A percentile compares a stretch with the other conserved stretches of the same genome.
These are phyloP conservation scores for Amia ocellicauda DNA, from an alignment of 2,113 vertebrate genomes.

Conservation along the genomic window DNA sequence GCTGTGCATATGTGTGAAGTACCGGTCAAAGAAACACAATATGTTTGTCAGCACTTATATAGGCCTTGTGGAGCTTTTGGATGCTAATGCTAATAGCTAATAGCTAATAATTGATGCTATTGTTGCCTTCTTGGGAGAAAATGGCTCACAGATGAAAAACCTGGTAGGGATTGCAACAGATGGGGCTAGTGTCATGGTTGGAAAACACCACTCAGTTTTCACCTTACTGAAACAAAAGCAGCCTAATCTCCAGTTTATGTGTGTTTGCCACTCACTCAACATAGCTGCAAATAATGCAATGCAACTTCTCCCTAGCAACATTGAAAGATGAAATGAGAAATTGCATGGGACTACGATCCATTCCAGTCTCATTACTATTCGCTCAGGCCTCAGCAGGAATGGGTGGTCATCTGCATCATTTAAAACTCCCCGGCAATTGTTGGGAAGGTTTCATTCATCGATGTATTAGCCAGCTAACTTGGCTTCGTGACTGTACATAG, in stretches of 20 bases:
- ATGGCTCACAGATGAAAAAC: background rate
- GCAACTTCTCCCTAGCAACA: background rate
- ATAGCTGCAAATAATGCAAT: no score
- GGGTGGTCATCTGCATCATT: conserved; percentile 21
- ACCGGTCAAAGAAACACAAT: background rate
- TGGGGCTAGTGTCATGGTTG: background rate
- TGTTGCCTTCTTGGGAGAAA: background rate
- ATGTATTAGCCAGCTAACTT: no score
- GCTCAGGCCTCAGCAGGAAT: conserved; percentile 19
- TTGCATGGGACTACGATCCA: conserved; percentile 18
- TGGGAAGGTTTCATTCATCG: conserved; percentile 20
- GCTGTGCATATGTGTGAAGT: conserved; percentile 11
- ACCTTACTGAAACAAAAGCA: background rate
- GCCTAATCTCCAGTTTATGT: no score
- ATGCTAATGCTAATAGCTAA: conserved; percentile 1
- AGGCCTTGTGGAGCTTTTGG: conserved; percentile 8
- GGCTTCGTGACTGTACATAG: no score
- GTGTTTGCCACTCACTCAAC: no score
- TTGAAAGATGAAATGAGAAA: conserved; percentile 28
- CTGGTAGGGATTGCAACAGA: background rate
- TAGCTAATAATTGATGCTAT: background rate
- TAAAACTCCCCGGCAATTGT: conserved; percentile 20
- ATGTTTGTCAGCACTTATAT: conserved; percentile 10
- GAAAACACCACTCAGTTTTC: background rate
- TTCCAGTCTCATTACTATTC: conserved; percentile 10